Evolutionary conservation across 1,140 invertebrate genomes (phyloP).

Genomic region (Brachionus plicatilis): DNA sequence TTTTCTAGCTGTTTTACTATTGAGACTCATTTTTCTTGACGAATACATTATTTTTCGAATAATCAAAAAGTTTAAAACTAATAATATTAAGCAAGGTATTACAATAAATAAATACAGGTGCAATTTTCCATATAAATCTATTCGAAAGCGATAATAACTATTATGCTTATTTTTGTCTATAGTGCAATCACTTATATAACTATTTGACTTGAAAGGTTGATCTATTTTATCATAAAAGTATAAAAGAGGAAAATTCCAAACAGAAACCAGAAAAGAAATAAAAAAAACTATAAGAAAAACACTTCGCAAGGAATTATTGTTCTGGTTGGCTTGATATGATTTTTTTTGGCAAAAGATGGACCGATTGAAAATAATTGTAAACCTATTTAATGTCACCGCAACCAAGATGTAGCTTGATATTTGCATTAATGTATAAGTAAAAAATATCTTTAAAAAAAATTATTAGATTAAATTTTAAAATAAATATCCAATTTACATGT

Average conservation of each 20-base stretch:
- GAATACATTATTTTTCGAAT: conserved; percentile 7
- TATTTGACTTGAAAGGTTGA: background rate
- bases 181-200: conserved; percentile 10
- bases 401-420: conserved; percentile 36
- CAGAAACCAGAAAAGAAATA: background rate
- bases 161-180: background rate
- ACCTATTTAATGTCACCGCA: conserved; percentile 19
- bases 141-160: conserved; percentile 3
- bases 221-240: conserved; percentile 19
- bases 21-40: background rate
- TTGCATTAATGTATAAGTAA: conserved; percentile 38
- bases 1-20: background rate
- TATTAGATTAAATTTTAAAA: background rate
- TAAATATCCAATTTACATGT: conserved; percentile 5
- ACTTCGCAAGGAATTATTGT: background rate
- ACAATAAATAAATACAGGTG: conserved; percentile 37
- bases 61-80: conserved; percentile 20
- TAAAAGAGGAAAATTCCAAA: conserved; percentile 14
- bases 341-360: background rate
- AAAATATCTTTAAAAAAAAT: conserved; percentile 1
- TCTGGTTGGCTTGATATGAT: background rate
- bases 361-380: conserved; percentile 34
- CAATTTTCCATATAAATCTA: conserved; percentile 7
- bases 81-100: conserved; percentile 23
- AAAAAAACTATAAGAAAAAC: background rate